A percentile compares a stretch with the other conserved stretches of the same genome.
Conservation (phyloP, 1,140 invertebrate species). For the Papilio dardanus region DNA sequence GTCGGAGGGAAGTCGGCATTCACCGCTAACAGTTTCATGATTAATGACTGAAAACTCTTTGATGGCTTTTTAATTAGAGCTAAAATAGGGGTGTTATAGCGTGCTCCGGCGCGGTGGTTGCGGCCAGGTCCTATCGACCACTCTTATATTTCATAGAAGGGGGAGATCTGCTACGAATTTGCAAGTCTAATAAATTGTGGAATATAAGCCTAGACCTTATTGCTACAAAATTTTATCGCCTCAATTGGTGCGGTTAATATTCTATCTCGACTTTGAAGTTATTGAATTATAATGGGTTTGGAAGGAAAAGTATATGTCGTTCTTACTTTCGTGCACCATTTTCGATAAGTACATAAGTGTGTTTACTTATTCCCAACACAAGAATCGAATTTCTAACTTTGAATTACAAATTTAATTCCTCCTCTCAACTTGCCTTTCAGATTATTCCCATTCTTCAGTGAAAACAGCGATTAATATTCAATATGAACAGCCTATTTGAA, state of each 20-base stretch:
- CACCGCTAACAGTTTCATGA: constrained; percentile 81
- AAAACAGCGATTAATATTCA: constrained; percentile 81
- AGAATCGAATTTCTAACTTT: constrained; percentile 79
- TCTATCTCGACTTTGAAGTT: constrained; percentile 47
- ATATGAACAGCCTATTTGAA: constrained; percentile 79
- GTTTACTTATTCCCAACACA: constrained; percentile 75
- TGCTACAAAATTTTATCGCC: constrained; percentile 73
- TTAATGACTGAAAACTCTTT: constrained; percentile 82
- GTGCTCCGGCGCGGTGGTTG: constrained; percentile 54
- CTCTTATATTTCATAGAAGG: constrained; percentile 77
- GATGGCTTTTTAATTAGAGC: constrained; percentile 82
- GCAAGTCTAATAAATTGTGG: constrained; percentile 81
- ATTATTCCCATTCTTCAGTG: constrained; percentile 79
- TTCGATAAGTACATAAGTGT: constrained; percentile 60
- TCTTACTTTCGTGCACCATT: constrained; percentile 62
- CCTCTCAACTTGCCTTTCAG: constrained; percentile 67
- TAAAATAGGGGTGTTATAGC: constrained; percentile 79
- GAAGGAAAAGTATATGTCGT: constrained; percentile 62
- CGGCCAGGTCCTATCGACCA: constrained; percentile 67
- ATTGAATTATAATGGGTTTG: constrained; percentile 51
- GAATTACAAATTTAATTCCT: constrained; percentile 80
- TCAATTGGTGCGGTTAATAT: constrained; percentile 65
- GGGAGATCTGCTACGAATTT: constrained; percentile 71
- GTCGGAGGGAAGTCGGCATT: constrained; percentile 75
- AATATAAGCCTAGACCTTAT: constrained; percentile 74